Base-by-base conservation (phyloP, 2,888 invertebrate genomes). In the Aspidiotus destructor region DNA sequence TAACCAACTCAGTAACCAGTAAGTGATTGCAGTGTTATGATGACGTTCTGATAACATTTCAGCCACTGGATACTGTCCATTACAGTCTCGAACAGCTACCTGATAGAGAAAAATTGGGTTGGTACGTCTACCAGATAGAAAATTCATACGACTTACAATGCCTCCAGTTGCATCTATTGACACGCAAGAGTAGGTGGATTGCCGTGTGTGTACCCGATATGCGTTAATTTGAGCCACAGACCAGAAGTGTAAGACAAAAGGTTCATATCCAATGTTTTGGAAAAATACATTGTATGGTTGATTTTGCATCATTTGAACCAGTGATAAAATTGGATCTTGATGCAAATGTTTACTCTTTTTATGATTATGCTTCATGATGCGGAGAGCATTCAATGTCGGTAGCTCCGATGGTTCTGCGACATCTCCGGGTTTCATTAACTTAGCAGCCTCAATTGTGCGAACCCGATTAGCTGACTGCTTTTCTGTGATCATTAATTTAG, bases 11-110 rank as follows among this genome's bases (percentile, higher is more conserved):
- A 16, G 57, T 13, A 71, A 55, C 70, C 71, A 71, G 28, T 62
- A 58, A 40, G 52, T 42, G 16, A 71, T 71, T 7, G 70, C 53
- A n/a, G 64, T 70, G 11, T 65, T 68, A 41, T 70, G 65, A 55
- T 71, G 71, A 13, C 68, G 44, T 53, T 70, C 70, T 10, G 71
- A 71, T 8, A 71, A 48, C 68, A 71, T 70, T 64, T 71, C 69
- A 17, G 62, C 15, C 28, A 71, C 62, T 13, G 68, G 68, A 16
- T 69, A 61, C 53, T 71, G 70, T 8, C 65, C 63, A n/a, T 68
- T 60, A 41, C 61, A 58, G 7, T 70, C 41, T 62, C 60, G 57
- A 15, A 71, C 48, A 13, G 60, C 70, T 41, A 60, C 54, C 54
- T 60, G 41, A 41, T 71, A 70, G 6, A 71, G 17, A 52, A 70